These are phyloP conservation scores for Meloidogyne floridensis DNA, from an alignment of 1,140 invertebrate genomes.

Conservation along the genomic window DNA sequence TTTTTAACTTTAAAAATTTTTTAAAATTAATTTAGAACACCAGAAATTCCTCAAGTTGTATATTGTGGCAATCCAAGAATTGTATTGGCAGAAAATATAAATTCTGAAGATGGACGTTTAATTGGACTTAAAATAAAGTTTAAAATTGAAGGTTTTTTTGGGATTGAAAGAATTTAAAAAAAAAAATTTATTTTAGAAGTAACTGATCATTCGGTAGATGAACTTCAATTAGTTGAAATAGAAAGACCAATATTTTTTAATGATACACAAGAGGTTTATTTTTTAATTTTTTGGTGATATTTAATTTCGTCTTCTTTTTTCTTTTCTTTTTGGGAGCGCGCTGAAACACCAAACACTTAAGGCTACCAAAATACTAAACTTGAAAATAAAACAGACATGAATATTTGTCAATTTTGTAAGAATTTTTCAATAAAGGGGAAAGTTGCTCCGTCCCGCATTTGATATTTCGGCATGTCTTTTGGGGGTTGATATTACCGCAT, in stretches of 20 bases:
- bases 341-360: too few species aligned
- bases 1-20: not conserved
- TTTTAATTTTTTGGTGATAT: not conserved
- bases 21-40: slow-evolving; percentile 31
- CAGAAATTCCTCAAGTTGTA: slow-evolving; percentile 52
- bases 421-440: too few species aligned
- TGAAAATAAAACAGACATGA: too few species aligned
- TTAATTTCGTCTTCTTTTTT: too few species aligned
- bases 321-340: too few species aligned
- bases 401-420: too few species aligned
- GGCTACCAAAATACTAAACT: too few species aligned
- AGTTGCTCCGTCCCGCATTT: too few species aligned
- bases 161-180: slow-evolving; percentile 1
- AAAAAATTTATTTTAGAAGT: slow-evolving; percentile 26
- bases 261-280: slow-evolving; percentile 30
- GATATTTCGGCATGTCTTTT: too few species aligned
- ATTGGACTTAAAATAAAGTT: slow-evolving; percentile 53
- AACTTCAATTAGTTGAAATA: slow-evolving; percentile 36
- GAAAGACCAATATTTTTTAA: slow-evolving; percentile 36
- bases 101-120: slow-evolving; percentile 45
- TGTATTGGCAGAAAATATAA: slow-evolving; percentile 41
- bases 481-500: too few species aligned
- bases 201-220: not conserved
- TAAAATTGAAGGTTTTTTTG: slow-evolving; percentile 50
- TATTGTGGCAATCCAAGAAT: slow-evolving; percentile 54